A percentile compares a stretch with the other conserved stretches of the same genome.
Conservation (phyloP, 2,797 vertebrate genomes). For the Rhynchotus rufescens region DNA sequence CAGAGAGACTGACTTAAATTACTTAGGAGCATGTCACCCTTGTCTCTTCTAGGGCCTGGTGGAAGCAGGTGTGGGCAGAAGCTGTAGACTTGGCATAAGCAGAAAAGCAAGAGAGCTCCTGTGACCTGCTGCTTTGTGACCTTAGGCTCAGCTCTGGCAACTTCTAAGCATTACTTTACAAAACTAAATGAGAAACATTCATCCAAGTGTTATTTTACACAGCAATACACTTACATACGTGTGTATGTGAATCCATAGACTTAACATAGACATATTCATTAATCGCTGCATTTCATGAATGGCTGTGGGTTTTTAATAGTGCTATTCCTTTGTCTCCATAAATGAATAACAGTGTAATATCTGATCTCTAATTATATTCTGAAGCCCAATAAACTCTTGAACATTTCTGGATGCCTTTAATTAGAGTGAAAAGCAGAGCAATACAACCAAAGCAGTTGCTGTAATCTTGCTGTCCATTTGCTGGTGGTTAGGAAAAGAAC, state of each 20-base stretch:
- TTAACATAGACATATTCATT: background rate
- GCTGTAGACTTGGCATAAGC: background rate
- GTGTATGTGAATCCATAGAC: too few relatives aligned
- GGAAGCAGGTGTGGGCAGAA: background rate
- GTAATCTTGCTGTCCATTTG: background rate
- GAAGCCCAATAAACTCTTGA: background rate
- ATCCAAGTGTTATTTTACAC: background rate
- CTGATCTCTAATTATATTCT: background rate
- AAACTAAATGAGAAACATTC: background rate
- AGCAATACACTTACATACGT: fast-evolving
- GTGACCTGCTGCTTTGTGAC: background rate
- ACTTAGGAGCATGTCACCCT: background rate
- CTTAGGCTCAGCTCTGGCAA: background rate
- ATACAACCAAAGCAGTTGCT: background rate
- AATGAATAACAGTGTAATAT: background rate
- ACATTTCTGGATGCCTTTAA: background rate
- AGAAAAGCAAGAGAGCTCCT: background rate
- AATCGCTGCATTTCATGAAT: background rate
- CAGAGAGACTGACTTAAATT: background rate
- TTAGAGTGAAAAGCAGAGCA: slow-evolving; percentile 19
- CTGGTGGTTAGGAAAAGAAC: background rate
- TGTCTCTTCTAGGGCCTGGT: background rate
- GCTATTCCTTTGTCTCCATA: background rate
- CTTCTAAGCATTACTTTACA: background rate
- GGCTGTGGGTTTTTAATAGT: background rate